phyloP scores from a whole-genome alignment of 2,797 vertebrate genomes.

The Sternarchorhynchus goeldii region DNA sequence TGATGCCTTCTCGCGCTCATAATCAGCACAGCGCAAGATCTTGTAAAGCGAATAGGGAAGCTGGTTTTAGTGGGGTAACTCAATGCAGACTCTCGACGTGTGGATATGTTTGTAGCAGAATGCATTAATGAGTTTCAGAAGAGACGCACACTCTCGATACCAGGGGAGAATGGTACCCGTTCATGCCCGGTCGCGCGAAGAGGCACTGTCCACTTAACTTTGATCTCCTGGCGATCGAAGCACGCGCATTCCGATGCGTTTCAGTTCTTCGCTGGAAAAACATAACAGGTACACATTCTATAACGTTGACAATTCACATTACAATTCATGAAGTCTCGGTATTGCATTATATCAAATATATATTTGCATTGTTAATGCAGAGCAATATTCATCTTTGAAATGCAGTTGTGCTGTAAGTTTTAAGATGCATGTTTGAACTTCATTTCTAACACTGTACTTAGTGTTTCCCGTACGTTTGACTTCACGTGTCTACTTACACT shows the following conservation, averaged over 20 bases:
- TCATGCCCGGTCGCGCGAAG: slow-evolving; percentile 39
- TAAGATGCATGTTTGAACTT: not conserved
- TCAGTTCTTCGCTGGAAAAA: slow-evolving; percentile 60
- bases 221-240: slow-evolving; percentile 41
- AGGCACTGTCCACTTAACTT: slow-evolving; percentile 62
- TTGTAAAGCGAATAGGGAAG: slow-evolving; percentile 13
- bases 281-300: slow-evolving; percentile 65
- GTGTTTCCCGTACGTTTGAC: slow-evolving; percentile 32
- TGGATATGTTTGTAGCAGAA: slow-evolving; percentile 44
- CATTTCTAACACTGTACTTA: slow-evolving; percentile 36
- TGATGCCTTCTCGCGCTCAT: not conserved
- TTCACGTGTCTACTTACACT: not conserved
- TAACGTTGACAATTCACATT: not conserved
- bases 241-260: slow-evolving; percentile 59
- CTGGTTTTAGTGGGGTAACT: slow-evolving; percentile 10
- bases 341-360: not conserved
- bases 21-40: slow-evolving; percentile 11
- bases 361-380: not conserved
- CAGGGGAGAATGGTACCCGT: slow-evolving; percentile 65
- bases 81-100: slow-evolving; percentile 33
- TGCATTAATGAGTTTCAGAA: slow-evolving; percentile 38
- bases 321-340: not conserved
- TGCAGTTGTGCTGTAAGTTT: not conserved
- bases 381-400: not conserved
- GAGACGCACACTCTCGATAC: slow-evolving; percentile 47